These are phyloP conservation scores for Scopus umbretta DNA, from an alignment of 2,113 vertebrate species.

Conservation along the genomic window DNA sequence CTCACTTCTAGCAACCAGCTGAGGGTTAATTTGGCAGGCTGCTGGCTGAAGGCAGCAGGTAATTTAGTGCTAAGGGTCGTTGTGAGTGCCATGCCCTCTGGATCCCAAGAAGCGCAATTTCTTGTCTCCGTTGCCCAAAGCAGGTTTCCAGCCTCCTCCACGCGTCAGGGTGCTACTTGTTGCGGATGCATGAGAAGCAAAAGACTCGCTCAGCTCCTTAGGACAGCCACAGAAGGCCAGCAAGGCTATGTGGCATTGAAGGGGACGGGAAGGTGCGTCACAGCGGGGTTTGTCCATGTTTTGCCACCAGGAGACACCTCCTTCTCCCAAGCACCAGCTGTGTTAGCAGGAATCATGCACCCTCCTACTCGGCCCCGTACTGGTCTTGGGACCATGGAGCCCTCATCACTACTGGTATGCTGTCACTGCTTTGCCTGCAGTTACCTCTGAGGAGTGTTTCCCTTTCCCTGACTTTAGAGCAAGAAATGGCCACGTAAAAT, in stretches of 20 bases:
- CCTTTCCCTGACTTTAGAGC: neutral
- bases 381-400: accelerated
- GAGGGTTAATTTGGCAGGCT: neutral
- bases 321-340: neutral
- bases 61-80: neutral
- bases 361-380: accelerated
- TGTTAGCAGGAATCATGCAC: too few species aligned
- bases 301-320: neutral
- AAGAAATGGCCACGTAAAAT: neutral
- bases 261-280: accelerated
- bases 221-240: neutral
- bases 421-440: neutral
- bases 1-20: neutral
- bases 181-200: neutral
- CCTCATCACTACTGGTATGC: accelerated
- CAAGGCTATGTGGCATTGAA: neutral
- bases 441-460: neutral
- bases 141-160: neutral
- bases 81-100: neutral
- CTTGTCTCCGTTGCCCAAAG: accelerated
- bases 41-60: neutral
- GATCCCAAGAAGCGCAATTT: neutral
- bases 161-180: accelerated
- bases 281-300: neutral
- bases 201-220: neutral